A percentile compares a stretch with the other conserved stretches of the same genome.
These are phyloP conservation scores for Melipona bicolor DNA, from an alignment of 2,888 invertebrate genomes.

Conservation along the genomic window DNA sequence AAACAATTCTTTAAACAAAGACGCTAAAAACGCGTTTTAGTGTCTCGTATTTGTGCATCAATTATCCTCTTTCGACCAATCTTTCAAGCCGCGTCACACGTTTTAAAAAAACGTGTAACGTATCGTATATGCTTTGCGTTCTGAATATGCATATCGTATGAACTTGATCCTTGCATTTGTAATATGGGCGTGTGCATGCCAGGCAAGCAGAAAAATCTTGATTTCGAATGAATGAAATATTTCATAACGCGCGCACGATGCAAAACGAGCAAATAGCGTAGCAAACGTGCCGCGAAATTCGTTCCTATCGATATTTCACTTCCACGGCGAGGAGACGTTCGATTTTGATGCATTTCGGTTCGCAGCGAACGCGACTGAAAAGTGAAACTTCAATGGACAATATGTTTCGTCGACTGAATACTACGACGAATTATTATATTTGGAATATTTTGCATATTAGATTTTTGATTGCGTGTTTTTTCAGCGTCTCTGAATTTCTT, in stretches of 20 bases:
- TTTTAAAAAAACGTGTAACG: not conserved
- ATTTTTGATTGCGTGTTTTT: too few relatives aligned
- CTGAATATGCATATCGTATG: not conserved
- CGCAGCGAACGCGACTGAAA: too few relatives aligned
- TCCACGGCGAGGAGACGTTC: not conserved
- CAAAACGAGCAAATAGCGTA: too few relatives aligned
- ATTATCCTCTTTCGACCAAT: not conserved
- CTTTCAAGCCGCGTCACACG: not conserved
- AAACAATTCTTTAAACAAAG: not conserved
- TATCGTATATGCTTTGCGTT: not conserved
- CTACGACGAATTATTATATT: too few relatives aligned
- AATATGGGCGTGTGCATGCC: conserved; percentile 3
- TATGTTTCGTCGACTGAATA: too few relatives aligned
- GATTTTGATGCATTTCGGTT: too few relatives aligned
- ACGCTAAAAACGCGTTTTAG: not conserved
- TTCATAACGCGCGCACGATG: not conserved
- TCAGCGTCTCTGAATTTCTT: too few relatives aligned
- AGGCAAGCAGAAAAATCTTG: not conserved
- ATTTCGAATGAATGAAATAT: not conserved
- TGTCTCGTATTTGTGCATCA: not conserved
- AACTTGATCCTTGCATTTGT: not conserved
- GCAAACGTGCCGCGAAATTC: not conserved
- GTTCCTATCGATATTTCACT: not conserved
- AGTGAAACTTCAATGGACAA: too few relatives aligned
- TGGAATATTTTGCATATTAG: too few relatives aligned